phyloP scores from a whole-genome alignment of 2,113 vertebrate genomes.

The Delphinus delphis region DNA sequence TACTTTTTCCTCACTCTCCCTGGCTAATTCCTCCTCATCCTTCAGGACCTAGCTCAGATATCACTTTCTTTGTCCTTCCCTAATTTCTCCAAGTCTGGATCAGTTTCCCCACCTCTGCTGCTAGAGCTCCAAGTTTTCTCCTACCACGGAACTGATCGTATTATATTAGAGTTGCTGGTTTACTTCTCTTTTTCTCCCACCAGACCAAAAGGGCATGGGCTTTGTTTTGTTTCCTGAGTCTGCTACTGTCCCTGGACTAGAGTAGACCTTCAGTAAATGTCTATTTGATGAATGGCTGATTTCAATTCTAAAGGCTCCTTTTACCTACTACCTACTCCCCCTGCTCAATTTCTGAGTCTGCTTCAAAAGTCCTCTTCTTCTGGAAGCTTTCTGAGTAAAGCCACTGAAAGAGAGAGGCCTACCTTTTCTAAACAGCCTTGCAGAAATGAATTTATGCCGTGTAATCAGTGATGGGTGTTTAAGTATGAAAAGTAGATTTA shows the following conservation, averaged over 20 bases:
- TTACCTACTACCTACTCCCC: background rate
- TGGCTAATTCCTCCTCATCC: background rate
- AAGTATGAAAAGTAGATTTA: background rate
- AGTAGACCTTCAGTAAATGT: background rate
- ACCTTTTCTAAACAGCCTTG: background rate
- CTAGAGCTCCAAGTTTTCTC: background rate
- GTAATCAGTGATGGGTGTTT: background rate
- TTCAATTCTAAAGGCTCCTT: background rate
- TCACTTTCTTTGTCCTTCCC: background rate
- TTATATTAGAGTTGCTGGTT: background rate
- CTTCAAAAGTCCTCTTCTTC: background rate
- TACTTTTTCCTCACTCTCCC: background rate
- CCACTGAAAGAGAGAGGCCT: background rate
- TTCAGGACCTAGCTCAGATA: background rate
- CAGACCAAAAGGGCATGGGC: background rate
- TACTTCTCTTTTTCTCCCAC: background rate
- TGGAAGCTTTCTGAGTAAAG: background rate
- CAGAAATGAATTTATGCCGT: background rate
- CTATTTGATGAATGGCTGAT: background rate
- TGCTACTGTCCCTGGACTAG: background rate
- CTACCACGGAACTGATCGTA: background rate
- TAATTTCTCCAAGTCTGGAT: background rate
- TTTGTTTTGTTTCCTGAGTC: background rate
- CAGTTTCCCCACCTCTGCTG: background rate
- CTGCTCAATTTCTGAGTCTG: background rate